Evolutionary conservation across 2,113 vertebrate genomes (phyloP).

Genomic region (Sterrhoptilus dennistouni): DNA sequence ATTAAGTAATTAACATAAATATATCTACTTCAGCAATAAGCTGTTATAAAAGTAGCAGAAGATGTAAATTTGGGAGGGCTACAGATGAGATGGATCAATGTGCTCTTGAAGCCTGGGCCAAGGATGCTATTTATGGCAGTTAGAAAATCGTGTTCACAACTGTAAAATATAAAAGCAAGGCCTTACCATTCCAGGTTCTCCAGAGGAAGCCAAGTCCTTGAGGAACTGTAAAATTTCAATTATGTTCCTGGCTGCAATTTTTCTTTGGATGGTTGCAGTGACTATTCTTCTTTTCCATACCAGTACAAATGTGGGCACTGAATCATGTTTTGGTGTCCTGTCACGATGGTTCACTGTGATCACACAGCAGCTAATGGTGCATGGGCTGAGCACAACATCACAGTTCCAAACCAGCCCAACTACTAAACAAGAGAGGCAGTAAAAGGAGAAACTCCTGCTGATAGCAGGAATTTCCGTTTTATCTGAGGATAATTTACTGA

Average conservation of each 20-base stretch:
- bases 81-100: not conserved
- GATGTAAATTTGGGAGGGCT: not conserved
- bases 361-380: slow-evolving; percentile 8
- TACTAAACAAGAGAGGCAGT: slow-evolving; percentile 4
- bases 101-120: not conserved
- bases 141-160: not conserved
- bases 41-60: not conserved
- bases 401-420: not conserved
- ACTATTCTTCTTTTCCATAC: not conserved
- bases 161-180: not conserved
- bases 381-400: slow-evolving; percentile 16
- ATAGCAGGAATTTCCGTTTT: slow-evolving; percentile 71
- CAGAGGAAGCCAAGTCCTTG: slow-evolving; percentile 41
- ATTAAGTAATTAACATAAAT: slow-evolving; percentile 28
- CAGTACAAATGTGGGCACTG: slow-evolving; percentile 20
- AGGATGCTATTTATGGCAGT: not conserved
- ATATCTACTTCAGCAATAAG: not conserved
- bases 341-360: slow-evolving; percentile 9
- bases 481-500: slow-evolving; percentile 75
- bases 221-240: slow-evolving; percentile 45
- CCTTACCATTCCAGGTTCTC: not conserved
- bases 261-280: slow-evolving; percentile 20
- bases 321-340: slow-evolving; percentile 39
- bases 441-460: slow-evolving; percentile 65
- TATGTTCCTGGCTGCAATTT: slow-evolving; percentile 26